A percentile compares a stretch with the other conserved stretches of the same genome.
These are phyloP conservation scores for Heteronetta atricapilla DNA, from an alignment of 2,113 vertebrate species.

Conservation along the genomic window DNA sequence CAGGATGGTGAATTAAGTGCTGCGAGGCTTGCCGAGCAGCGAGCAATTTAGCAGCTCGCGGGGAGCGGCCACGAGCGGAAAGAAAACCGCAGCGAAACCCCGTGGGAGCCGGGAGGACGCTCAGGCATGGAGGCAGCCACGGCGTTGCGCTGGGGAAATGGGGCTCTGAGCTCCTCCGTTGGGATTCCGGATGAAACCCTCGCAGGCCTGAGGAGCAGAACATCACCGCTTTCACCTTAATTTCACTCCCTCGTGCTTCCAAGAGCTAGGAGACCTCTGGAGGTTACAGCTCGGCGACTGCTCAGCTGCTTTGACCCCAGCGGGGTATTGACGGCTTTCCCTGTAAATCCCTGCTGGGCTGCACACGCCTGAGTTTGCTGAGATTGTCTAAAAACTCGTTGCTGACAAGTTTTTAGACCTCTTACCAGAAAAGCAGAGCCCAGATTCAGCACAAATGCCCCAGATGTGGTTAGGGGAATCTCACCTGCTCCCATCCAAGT, in stretches of 20 bases:
- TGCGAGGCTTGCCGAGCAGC: not conserved
- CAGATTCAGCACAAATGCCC: not conserved
- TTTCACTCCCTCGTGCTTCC: not conserved
- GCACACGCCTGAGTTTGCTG: accelerated
- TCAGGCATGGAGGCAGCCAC: not conserved
- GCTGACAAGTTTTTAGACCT: too few species aligned
- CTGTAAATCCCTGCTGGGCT: accelerated
- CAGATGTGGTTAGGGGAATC: not conserved
- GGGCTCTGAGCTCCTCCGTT: not conserved
- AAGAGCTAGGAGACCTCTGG: not conserved
- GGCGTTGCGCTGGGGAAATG: accelerated
- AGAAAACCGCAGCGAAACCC: not conserved
- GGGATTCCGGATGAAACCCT: not conserved
- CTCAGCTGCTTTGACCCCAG: not conserved
- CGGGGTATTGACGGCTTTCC: accelerated
- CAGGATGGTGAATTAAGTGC: not conserved
- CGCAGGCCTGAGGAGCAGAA: not conserved
- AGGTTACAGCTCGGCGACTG: not conserved
- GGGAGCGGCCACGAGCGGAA: accelerated
- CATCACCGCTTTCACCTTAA: accelerated
- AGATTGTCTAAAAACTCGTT: too few species aligned
- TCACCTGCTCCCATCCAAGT: not conserved
- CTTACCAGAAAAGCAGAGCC: not conserved
- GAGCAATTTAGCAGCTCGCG: not conserved
- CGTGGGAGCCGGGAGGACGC: not conserved